Evolutionary conservation across 2,888 invertebrate species (phyloP), one percentile per base, ranked within the genome.

Genomic region (Lasioglossum zephyrum): DNA sequence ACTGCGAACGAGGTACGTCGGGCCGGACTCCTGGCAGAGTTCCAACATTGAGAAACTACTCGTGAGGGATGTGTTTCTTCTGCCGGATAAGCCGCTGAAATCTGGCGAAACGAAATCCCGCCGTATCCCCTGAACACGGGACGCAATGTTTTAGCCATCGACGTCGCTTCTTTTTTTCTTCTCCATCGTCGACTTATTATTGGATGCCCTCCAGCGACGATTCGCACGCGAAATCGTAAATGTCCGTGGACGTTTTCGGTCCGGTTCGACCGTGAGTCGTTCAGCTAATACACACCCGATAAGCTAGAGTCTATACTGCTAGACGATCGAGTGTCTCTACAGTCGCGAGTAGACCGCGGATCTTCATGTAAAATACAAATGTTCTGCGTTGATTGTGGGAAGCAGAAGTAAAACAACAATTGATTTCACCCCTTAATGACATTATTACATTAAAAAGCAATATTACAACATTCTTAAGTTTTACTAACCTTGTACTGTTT

Each of bases 41-140:
- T 82, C 75, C 74, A 82, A 26, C 44, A 49, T 80, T 44, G 44
- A 11, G 82, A 39, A 39, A 74, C 31, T 70, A 31, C 63, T 63
- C 31, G 31, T n/a, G 31, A 26, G 16, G 13, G 69, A 47, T 44
- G 69, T 39, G 63, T 49, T 77, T 77, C 69, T 77, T 66, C 69
- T 26, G 69, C 22, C 39, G 69, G 49, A 66, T 49, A n/a, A 69
- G 70, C 47, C 57, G 6, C n/a, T n/a, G 57, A 26, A 72, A 69
- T 47, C 57, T 57, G 57, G 26, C 26, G 49, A 60, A 47, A 36
- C 11, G n/a, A 41, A 66, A 13, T 39, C 36, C 22, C 18, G 6
- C 2, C 22, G 16, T 18, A 1, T 16, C 26, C 31, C 22, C 44
- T 13, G 76, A 76, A 76, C 44, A 63, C 9, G 63, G 16, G 16